Base-by-base conservation (phyloP, 2,797 vertebrate species). In the Esox masquinongy region DNA sequence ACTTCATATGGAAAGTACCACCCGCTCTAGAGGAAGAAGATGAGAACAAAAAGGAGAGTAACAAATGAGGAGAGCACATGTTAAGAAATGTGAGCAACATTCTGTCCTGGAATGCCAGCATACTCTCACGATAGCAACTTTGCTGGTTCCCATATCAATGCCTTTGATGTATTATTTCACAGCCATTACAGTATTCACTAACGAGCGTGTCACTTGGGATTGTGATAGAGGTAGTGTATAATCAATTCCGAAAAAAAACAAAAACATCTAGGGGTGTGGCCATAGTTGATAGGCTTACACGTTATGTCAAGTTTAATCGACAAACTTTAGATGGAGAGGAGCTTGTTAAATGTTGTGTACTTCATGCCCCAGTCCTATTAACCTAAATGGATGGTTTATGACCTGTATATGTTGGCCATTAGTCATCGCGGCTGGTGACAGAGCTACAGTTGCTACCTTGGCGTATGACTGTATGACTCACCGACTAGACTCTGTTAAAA, bases 1-100 rank as follows among this genome's bases (percentile, higher is more conserved):
- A 64, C 70, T 85, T 84, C 72, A 73, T 73, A 61, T 70, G 72
- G 75, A 77, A 79, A 80, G 77, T 53, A 74, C 76, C 72, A 74
- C 43, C 47, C 79, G 70, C 68, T 68, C 36, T 19, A 22, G 26
- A 56, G 22, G 1, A 36, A 69, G 67, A 47, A 2, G 39, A 1
- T 6, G 39, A 43, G 39, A 43, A 43, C 39, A 43, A 72, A 29
- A 73, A 31, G 39, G n/a, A 43, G 71, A 4, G 53, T 16, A 31
- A 61, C 43, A 5, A 36, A 64, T 61, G 26, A 51, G 29, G 29
- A 51, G 70, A 34, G 17, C 29, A 56, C 50, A 72, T 72, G 70
- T 17, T 72, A 53, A 34, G 9, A 16, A 70, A 70, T 49, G 22
- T 70, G 43, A 43, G 22, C 36, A 43, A 26, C 29, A 70, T 8